These are phyloP conservation scores for Campoplex nolae DNA, from an alignment of 2,888 invertebrate species.

Conservation along the genomic window DNA sequence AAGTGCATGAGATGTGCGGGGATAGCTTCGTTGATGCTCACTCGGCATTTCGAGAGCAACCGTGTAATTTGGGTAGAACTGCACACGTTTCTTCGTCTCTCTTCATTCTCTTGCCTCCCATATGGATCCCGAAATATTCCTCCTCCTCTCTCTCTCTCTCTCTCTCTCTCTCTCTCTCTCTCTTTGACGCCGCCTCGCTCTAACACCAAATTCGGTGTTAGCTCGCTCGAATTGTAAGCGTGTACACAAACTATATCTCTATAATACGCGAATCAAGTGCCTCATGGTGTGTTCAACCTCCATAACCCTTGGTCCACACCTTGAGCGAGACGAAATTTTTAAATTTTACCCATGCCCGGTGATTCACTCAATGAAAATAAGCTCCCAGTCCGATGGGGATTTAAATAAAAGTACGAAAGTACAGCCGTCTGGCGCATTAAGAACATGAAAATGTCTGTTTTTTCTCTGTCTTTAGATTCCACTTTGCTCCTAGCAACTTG, in stretches of 20 bases:
- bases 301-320: conserved; percentile 4
- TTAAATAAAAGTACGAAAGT: conserved; percentile 27
- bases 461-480: conserved; percentile 34
- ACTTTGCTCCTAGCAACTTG: conserved; percentile 25
- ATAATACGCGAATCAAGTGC: conserved; percentile 29
- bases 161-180: conserved; percentile 17
- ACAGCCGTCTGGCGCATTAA: neutral
- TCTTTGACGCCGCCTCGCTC: conserved; percentile 6
- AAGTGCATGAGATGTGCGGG: conserved; percentile 48
- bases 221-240: conserved; percentile 36
- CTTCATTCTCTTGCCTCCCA: neutral
- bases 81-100: conserved; percentile 27
- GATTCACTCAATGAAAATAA: conserved; percentile 45
- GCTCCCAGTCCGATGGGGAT: conserved; percentile 1
- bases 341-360: conserved; percentile 37
- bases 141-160: conserved; percentile 7
- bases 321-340: conserved; percentile 30
- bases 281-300: neutral
- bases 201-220: conserved; percentile 35
- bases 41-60: conserved; percentile 60
- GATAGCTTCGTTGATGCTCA: conserved; percentile 58
- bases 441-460: conserved; percentile 8
- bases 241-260: conserved; percentile 28
- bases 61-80: conserved; percentile 62
- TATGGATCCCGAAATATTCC: conserved; percentile 7